Evolutionary conservation across 2,113 vertebrate genomes (phyloP), one percentile per base, ranked within the genome.

Genomic region (Apodemus speciosus): DNA sequence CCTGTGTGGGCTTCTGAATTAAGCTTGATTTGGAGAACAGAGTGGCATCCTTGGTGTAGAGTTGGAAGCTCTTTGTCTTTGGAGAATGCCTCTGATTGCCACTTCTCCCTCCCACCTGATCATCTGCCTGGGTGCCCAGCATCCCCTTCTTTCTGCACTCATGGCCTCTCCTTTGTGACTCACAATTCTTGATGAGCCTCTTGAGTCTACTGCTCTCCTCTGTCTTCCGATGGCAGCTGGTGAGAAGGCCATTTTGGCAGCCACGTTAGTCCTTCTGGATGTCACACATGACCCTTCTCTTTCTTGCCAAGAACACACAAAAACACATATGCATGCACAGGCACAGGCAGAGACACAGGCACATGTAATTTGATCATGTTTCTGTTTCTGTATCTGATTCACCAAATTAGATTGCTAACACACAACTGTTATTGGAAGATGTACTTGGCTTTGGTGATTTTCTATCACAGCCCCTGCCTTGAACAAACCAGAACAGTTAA

Each of bases 351-450:
- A 97, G 83, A 92, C 73, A 73, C 92, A 96, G 94, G 84, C 76
- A 0, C 87, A 90, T 3, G 8, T 97, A 97, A 97, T 97, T 96
- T 88, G 96, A 97, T 97, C 93, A 95, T 75, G 40, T 80, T 96
- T 93, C 79, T 97, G 89, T 94, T 95, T 93, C 79, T 97, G 89
- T 94, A 95, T 96, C 89, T 95, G 96, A 89, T 91, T 89, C 81
- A 72, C 68, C 85, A 97, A 97, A 97, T 96, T 97, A 94, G 91
- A 97, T 96, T 96, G 84, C 76, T 92, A 62, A 2, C n/a, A 76
- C 94, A 77, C 90, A 95, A 75, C 30, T 35, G 71, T 89, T 77
- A 46, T 60, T 81, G 96, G 85, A 90, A 84, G 92, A 96, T 69
- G 71, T 93, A 73, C 0, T 23, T 93, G 84, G 79, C 66, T 89